Conservation (phyloP, 2,797 vertebrate species). For the Platalea minor region DNA sequence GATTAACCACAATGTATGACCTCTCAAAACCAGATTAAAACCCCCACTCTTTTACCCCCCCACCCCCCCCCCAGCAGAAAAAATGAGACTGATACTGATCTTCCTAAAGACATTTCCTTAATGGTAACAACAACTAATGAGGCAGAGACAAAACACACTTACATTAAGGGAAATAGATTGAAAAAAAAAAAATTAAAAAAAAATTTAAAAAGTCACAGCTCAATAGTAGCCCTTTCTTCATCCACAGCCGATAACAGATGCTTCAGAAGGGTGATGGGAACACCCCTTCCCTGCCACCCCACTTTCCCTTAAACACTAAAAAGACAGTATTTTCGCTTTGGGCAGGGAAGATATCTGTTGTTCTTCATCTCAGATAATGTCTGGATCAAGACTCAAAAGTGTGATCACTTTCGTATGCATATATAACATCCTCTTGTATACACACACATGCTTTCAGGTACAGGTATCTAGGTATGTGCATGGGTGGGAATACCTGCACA, state of each 20-base stretch:
- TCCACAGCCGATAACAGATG: neutral
- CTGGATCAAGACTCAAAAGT: neutral
- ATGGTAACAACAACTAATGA: neutral
- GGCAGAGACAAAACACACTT: neutral
- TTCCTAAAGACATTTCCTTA: neutral
- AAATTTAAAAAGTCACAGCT: neutral
- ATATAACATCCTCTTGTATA: neutral
- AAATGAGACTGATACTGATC: neutral
- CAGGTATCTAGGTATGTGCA: neutral
- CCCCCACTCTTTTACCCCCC: neutral
- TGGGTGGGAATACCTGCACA: neutral
- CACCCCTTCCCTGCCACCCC: neutral
- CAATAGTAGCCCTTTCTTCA: neutral
- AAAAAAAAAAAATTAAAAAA: neutral
- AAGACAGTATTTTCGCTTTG: neutral
- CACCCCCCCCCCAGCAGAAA: neutral
- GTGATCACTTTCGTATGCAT: neutral
- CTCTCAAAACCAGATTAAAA: neutral
- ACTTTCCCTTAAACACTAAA: neutral
- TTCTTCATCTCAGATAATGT: neutral
- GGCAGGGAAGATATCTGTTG: neutral
- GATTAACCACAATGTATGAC: neutral
- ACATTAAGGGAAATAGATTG: neutral
- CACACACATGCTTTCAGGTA: neutral
- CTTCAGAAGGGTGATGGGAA: neutral